These are phyloP conservation scores for Elephantulus edwardii DNA, from an alignment of 2,113 vertebrate species.

Conservation along the genomic window DNA sequence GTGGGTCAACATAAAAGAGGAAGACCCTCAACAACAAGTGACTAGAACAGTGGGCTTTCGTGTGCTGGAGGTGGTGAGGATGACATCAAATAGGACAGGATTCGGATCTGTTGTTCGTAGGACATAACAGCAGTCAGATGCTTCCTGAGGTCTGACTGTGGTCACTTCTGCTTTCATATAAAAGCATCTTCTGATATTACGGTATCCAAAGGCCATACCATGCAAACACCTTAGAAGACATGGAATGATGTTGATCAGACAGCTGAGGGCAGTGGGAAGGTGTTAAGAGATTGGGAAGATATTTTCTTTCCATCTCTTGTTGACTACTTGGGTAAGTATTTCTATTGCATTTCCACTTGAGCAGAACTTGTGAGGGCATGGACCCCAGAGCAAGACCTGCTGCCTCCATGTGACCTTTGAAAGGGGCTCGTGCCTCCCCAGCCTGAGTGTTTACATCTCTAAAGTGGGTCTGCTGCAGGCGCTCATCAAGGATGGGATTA, in stretches of 20 bases:
- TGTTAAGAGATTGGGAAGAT: not conserved
- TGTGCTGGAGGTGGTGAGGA: no score
- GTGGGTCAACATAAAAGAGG: no score
- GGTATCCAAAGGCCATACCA: not conserved
- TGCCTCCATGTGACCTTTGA: not conserved
- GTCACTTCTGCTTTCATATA: not conserved
- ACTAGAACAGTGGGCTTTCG: no score
- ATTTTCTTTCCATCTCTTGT: not conserved
- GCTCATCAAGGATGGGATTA: not conserved
- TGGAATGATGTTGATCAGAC: not conserved
- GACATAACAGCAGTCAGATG: not conserved
- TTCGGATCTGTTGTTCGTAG: no score
- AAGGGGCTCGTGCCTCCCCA: not conserved
- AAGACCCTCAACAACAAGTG: no score
- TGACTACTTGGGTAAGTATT: no score
- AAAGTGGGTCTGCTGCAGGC: rapidly evolving
- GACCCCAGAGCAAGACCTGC: rapidly evolving
- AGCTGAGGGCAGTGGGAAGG: not conserved
- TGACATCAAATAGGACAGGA: no score
- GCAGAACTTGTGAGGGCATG: not conserved
- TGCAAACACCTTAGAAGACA: not conserved
- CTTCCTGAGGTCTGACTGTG: not conserved
- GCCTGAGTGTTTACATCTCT: no score
- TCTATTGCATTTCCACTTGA: not conserved
- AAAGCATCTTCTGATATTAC: not conserved